Base-by-base conservation (phyloP, 92 coral and sea anemone species). In the Meandrina meandrites region DNA sequence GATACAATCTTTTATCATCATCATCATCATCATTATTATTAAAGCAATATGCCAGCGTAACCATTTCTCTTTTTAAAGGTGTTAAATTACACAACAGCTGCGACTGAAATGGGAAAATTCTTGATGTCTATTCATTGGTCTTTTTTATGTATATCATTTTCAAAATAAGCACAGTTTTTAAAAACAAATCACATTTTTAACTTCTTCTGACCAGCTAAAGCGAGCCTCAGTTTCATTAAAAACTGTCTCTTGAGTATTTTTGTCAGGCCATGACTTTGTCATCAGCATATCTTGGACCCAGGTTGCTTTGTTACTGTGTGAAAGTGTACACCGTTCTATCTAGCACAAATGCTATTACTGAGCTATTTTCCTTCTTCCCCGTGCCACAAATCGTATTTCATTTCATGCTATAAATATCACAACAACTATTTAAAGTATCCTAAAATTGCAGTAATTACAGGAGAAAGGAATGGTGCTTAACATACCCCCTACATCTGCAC, bases 341-440 rank as follows among this genome's bases (percentile, higher is more conserved):
- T 10, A 28, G 16, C 17, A 27, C 71, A 66, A 66, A 66, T 24
- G 28, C 12, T 58, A 32, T 57, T 60, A 57, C 32, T 30, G 40
- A 64, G 51, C 85, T 66, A 18, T 66, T 28, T 81, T 22, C 3
- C 21, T 68, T 34, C 58, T 40, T 36, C 21, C 1, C 0, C 27
- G 45, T 27, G 62, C 54, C 36, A 27, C 19, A 71, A 42, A 19
- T 12, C 57, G 14, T 47, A 64, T 81, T 28, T 7, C 27, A 37
- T 81, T 81, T 42, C 85, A 42, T 1, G 9, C 40, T 42, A 81
- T 45, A 81, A 64, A 81, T 81, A 64, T 47, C 28, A n/a, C 85
- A 81, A 34, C 36, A 64, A 67, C 22, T 81, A 81, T 66, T 66
- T 45, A 45, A 81, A 66, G 37, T 47, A 81, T 66, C 84, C 71